A percentile compares a stretch with the other conserved stretches of the same genome.
phyloP scores from a whole-genome alignment of 2,888 invertebrate genomes.

The Himalopsyche tibetana region DNA sequence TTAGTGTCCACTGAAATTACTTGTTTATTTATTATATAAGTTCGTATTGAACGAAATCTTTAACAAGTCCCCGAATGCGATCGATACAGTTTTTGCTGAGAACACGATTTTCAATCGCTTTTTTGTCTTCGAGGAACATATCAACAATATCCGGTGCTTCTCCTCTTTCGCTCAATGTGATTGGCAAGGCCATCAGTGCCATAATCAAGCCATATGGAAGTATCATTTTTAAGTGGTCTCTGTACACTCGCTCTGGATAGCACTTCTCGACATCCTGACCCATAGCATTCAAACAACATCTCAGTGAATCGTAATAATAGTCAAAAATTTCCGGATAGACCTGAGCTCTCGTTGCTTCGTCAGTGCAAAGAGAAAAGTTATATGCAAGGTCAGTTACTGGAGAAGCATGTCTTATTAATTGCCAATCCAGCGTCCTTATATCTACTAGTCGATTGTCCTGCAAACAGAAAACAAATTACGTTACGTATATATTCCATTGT shows the following conservation, averaged over 20 bases:
- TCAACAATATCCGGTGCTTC: constrained; percentile 32
- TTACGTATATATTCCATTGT: not conserved
- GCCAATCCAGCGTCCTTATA: constrained; percentile 48
- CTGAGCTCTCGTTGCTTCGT: constrained; percentile 24
- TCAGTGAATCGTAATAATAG: constrained; percentile 43
- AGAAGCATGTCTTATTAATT: constrained; percentile 45
- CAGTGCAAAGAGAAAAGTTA: constrained; percentile 44
- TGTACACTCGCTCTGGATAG: constrained; percentile 31
- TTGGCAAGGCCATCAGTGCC: constrained; percentile 29
- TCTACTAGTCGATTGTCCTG: constrained; percentile 35
- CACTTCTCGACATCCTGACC: constrained; percentile 39
- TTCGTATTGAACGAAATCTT: constrained; percentile 51
- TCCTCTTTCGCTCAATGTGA: not conserved
- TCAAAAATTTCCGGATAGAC: constrained; percentile 35
- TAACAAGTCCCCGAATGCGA: constrained; percentile 50
- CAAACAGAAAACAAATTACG: not conserved
- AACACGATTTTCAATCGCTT: not conserved
- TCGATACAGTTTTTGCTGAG: constrained; percentile 15
- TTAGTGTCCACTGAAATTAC: no score
- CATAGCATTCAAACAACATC: not conserved
- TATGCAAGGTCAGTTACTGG: constrained; percentile 51
- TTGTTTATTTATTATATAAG: not conserved
- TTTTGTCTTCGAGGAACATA: not conserved
- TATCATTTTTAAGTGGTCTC: constrained; percentile 15
- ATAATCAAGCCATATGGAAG: constrained; percentile 36